Conservation (phyloP, 2,888 invertebrate genomes). For the Phaonia tiefii region DNA sequence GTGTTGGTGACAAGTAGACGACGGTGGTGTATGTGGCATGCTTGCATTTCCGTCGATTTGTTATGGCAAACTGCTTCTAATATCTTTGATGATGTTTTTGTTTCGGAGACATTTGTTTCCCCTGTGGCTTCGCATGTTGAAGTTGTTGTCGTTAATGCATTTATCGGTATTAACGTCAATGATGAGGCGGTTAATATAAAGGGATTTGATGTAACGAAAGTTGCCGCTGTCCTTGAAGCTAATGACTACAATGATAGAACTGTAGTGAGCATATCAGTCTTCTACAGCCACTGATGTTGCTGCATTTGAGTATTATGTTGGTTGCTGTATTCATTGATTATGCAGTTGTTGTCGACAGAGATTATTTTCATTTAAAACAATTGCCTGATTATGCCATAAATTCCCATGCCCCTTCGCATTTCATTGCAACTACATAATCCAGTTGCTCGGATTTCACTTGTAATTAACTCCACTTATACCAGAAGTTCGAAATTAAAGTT, state of each 20-base stretch:
- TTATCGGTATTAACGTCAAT: constrained; percentile 44
- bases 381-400: constrained; percentile 80
- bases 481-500: too few relatives aligned
- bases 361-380: constrained; percentile 77
- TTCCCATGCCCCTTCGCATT: constrained; percentile 79
- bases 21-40: constrained; percentile 50
- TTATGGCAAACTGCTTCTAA: constrained; percentile 62
- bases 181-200: constrained; percentile 48
- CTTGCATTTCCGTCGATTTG: constrained; percentile 55
- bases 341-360: constrained; percentile 61
- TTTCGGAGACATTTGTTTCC: constrained; percentile 31
- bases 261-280: constrained; percentile 46
- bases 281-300: constrained; percentile 61
- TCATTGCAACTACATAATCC: constrained; percentile 79
- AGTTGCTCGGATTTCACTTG: constrained; percentile 79
- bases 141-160: constrained; percentile 48
- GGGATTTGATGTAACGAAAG: too few relatives aligned
- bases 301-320: too few relatives aligned
- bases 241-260: constrained; percentile 1
- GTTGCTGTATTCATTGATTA: too few relatives aligned
- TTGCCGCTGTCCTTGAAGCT: neutral
- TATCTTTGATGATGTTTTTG: constrained; percentile 65
- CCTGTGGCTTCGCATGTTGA: neutral
- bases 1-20: constrained; percentile 48
- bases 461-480: constrained; percentile 80